Evolutionary conservation across 2,113 vertebrate genomes (phyloP).

Genomic region (Cisticola juncidis): DNA sequence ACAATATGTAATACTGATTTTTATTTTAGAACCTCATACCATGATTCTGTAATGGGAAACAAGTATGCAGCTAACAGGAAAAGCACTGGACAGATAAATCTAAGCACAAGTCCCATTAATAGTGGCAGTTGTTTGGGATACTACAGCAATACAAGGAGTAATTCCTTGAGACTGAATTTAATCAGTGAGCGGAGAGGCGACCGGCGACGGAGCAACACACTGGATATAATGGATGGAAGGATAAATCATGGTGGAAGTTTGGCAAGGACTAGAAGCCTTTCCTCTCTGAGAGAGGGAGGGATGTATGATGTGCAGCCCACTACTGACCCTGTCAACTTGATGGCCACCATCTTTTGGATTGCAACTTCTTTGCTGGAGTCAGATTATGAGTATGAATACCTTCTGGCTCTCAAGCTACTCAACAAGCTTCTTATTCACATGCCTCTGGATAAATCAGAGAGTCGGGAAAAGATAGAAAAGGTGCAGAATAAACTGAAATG

Average conservation of each 20-base stretch:
- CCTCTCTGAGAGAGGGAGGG: slow-evolving; percentile 88
- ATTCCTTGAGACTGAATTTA: slow-evolving; percentile 89
- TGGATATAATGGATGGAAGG: slow-evolving; percentile 90
- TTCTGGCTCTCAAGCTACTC: slow-evolving; percentile 92
- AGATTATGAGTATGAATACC: slow-evolving; percentile 97
- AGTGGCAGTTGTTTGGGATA: slow-evolving; percentile 80
- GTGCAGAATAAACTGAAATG: slow-evolving; percentile 92
- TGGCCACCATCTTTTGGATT: slow-evolving; percentile 99
- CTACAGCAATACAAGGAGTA: slow-evolving; percentile 84
- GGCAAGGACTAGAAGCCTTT: slow-evolving; percentile 94
- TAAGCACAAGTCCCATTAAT: slow-evolving; percentile 82
- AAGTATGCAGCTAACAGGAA: slow-evolving; percentile 96
- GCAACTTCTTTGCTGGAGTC: slow-evolving; percentile 93
- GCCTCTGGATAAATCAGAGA: slow-evolving; percentile 91
- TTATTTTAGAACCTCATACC: slow-evolving; percentile 79
- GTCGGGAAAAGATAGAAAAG: slow-evolving; percentile 89
- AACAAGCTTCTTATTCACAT: slow-evolving; percentile 94
- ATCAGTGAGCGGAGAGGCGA: slow-evolving; percentile 86
- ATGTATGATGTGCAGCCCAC: slow-evolving; percentile 81
- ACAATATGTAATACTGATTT: neutral
- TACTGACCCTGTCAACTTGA: slow-evolving; percentile 90
- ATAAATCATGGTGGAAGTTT: slow-evolving; percentile 88
- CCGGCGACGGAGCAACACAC: slow-evolving; percentile 91
- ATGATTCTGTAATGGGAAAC: slow-evolving; percentile 87
- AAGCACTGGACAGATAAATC: slow-evolving; percentile 96